Conservation (phyloP, 1,140 invertebrate species). For the Teleopsis dalmanni region DNA sequence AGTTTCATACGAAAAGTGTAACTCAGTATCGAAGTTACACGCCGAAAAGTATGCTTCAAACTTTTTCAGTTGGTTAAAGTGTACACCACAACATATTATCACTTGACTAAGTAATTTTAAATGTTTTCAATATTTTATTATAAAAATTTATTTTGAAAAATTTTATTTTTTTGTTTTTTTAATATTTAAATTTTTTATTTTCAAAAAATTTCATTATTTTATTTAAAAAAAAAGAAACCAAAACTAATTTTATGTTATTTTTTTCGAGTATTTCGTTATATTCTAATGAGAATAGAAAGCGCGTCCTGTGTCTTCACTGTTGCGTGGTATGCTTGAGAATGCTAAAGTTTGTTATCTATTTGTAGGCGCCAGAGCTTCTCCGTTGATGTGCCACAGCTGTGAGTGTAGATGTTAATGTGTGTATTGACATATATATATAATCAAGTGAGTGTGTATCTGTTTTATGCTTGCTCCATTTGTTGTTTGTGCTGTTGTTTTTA, state of each 20-base stretch:
- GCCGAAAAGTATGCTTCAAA: too few relatives aligned
- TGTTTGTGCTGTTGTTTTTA: too few relatives aligned
- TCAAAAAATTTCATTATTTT: background rate
- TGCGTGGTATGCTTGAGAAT: conserved; percentile 1
- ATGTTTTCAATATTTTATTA: too few relatives aligned
- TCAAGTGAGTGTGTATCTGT: background rate
- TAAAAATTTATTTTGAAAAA: background rate
- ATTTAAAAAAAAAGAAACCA: background rate
- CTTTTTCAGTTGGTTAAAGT: too few relatives aligned
- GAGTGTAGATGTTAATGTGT: background rate
- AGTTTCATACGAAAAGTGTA: too few relatives aligned
- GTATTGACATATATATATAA: background rate
- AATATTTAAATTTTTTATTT: background rate
- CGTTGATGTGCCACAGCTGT: background rate
- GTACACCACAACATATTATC: too few relatives aligned
- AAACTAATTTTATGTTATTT: background rate
- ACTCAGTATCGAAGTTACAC: too few relatives aligned
- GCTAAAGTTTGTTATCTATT: conserved; percentile 8
- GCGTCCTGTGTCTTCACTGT: background rate
- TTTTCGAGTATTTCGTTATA: background rate
- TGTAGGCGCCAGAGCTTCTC: conserved; percentile 8
- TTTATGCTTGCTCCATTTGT: too few relatives aligned
- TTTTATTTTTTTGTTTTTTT: background rate
- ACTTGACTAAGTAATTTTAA: too few relatives aligned
- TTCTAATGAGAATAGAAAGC: too few relatives aligned